Evolutionary conservation across 1,140 invertebrate species (phyloP).

Genomic region (Melanaphis sacchari): DNA sequence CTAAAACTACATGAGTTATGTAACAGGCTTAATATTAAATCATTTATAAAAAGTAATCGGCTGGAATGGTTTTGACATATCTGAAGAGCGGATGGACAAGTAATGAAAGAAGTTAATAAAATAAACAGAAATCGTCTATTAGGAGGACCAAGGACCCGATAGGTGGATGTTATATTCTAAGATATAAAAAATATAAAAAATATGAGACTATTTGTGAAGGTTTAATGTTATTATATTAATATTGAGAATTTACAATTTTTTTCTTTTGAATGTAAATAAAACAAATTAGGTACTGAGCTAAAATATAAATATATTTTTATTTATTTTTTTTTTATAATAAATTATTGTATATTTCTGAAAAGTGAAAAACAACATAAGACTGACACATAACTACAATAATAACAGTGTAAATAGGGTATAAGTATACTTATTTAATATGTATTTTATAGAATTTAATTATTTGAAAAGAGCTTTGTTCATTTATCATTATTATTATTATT

Average conservation of each 20-base stretch:
- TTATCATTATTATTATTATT: background rate
- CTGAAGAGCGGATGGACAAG: background rate
- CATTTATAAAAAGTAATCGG: background rate
- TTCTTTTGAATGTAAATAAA: background rate
- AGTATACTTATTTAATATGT: background rate
- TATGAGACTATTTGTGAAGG: background rate
- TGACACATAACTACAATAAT: background rate
- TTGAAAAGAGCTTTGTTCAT: background rate
- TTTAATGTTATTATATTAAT: background rate
- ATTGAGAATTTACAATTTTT: background rate
- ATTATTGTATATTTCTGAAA: background rate
- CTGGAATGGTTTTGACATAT: background rate
- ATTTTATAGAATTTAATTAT: background rate
- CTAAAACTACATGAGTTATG: background rate
- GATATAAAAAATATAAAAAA: background rate
- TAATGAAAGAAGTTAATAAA: background rate
- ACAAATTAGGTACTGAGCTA: background rate
- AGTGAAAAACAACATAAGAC: background rate
- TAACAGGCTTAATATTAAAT: background rate
- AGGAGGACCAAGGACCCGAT: background rate
- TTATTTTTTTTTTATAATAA: background rate
- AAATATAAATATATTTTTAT: background rate
- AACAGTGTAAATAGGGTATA: background rate
- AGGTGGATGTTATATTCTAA: background rate
- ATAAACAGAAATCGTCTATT: background rate